Conservation (phyloP, 2,797 vertebrate genomes). For the Lophotriccus pileatus region DNA sequence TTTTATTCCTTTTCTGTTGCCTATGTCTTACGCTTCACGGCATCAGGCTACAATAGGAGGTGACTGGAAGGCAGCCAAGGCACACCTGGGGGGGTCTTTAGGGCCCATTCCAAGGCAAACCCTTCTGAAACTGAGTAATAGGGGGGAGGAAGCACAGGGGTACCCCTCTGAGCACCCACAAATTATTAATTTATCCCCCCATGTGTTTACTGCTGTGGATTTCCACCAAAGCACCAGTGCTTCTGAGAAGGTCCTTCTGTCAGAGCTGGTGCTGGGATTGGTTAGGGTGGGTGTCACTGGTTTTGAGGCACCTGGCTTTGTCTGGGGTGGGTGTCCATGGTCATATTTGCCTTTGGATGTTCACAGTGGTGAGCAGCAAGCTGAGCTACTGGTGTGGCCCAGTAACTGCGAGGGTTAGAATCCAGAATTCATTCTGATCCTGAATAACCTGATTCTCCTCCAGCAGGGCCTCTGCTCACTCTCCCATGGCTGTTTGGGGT, state of each 20-base stretch:
- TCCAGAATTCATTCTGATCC: rapidly evolving
- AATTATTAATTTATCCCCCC: background rate
- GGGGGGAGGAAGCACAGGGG: too few species aligned
- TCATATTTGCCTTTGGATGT: rapidly evolving
- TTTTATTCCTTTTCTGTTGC: background rate
- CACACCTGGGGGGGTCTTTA: rapidly evolving
- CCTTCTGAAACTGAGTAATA: rapidly evolving
- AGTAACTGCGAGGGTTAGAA: rapidly evolving
- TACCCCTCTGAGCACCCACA: background rate
- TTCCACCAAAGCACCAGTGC: rapidly evolving
- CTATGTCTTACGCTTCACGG: background rate
- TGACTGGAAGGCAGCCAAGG: background rate
- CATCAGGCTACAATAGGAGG: background rate
- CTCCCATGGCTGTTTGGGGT: rapidly evolving
- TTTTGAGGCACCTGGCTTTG: background rate
- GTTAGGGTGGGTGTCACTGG: rapidly evolving
- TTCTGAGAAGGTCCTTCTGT: background rate
- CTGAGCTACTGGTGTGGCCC: background rate
- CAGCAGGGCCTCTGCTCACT: rapidly evolving
- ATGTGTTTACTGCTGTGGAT: rapidly evolving
- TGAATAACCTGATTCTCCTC: background rate
- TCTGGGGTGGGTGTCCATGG: rapidly evolving
- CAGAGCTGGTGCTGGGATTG: rapidly evolving
- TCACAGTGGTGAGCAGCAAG: rapidly evolving
- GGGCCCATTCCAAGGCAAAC: background rate